phyloP scores from a whole-genome alignment of 2,888 invertebrate genomes.

The Muschampia plurimacula region DNA sequence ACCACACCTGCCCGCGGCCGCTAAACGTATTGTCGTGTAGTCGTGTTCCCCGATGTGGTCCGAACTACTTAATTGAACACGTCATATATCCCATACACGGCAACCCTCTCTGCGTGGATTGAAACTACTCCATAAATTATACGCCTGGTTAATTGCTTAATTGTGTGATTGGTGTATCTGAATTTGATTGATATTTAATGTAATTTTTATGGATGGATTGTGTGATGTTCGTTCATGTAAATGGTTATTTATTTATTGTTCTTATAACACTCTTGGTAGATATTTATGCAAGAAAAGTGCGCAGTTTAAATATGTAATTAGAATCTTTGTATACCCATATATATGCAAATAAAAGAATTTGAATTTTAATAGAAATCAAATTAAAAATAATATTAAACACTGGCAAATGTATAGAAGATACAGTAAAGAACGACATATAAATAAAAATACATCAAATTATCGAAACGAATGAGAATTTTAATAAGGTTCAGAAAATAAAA shows the following conservation, averaged over 20 bases:
- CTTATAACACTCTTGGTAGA: not conserved
- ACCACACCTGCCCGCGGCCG: constrained; percentile 55
- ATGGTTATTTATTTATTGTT: not conserved
- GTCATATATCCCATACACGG: constrained; percentile 78
- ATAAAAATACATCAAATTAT: not conserved
- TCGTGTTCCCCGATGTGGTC: constrained; percentile 65
- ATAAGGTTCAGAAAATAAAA: constrained; percentile 28
- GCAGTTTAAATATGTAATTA: not conserved
- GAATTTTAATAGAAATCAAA: too few relatives aligned
- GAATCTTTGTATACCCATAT: too few relatives aligned
- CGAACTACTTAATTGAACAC: constrained; percentile 83
- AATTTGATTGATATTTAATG: constrained; percentile 12
- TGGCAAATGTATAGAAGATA: too few relatives aligned
- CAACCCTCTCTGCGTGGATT: constrained; percentile 65
- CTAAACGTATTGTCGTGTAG: constrained; percentile 82
- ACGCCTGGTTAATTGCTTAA: constrained; percentile 34
- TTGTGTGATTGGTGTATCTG: constrained; percentile 15
- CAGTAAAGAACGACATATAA: too few relatives aligned
- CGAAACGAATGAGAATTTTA: not conserved
- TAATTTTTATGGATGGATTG: not conserved
- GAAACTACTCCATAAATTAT: constrained; percentile 38
- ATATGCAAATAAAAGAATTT: too few relatives aligned
- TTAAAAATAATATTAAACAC: too few relatives aligned
- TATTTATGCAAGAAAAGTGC: not conserved
- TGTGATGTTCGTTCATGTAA: not conserved